Percentiles rank a stretch among this genome's conserved stretches.
phyloP scores from a whole-genome alignment of 2,113 vertebrate species.

The Cyrtonyx montezumae region DNA sequence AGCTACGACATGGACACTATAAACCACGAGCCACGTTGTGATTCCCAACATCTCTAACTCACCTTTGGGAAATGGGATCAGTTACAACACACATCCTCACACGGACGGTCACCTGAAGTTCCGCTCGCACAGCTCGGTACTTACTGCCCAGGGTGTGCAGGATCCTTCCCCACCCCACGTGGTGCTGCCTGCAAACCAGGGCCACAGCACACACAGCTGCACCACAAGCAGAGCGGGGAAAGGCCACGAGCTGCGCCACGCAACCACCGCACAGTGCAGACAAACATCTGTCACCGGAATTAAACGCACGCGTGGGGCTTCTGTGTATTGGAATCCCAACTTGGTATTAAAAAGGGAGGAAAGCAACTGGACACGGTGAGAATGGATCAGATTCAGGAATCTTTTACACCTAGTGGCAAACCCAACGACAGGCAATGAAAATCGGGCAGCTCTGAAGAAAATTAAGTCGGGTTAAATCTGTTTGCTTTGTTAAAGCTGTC shows the following conservation, averaged over 20 bases:
- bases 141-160: too few relatives aligned
- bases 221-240: fast-evolving
- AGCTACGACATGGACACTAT: too few relatives aligned
- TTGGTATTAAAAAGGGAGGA: not conserved
- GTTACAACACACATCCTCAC: fast-evolving
- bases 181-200: fast-evolving
- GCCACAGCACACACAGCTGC: too few relatives aligned
- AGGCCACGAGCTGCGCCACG: fast-evolving
- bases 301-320: fast-evolving
- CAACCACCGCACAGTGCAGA: not conserved
- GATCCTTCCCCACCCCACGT: too few relatives aligned
- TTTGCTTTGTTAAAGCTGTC: not conserved
- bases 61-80: not conserved
- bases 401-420: not conserved
- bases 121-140: not conserved
- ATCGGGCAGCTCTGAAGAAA: not conserved
- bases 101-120: not conserved
- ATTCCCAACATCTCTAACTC: not conserved
- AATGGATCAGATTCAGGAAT: not conserved
- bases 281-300: not conserved
- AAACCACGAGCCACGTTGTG: too few relatives aligned
- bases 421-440: not conserved
- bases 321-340: fast-evolving
- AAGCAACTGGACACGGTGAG: not conserved
- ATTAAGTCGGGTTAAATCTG: too few relatives aligned